A percentile compares a stretch with the other conserved stretches of the same genome.
Evolutionary conservation across 2,113 vertebrate genomes (phyloP).

Genomic region (Brachionichthys hirsutus): DNA sequence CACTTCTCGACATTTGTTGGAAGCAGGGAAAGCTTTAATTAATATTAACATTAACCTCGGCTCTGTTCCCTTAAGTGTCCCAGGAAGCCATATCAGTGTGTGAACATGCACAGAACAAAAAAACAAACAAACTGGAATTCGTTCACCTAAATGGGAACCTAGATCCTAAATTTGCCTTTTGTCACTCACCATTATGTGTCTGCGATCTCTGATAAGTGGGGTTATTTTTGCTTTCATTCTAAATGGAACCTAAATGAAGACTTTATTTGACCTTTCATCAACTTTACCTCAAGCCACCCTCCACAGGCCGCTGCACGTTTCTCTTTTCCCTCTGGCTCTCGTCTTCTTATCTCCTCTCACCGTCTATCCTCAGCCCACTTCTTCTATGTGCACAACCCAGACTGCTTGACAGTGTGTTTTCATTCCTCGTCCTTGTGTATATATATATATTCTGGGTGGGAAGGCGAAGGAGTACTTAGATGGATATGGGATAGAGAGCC

Average conservation of each 20-base stretch:
- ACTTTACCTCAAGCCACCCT: constrained; percentile 5
- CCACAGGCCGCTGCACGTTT: not conserved
- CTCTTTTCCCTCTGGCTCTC: not conserved
- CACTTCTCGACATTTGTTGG: not conserved
- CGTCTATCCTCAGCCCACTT: constrained; percentile 3
- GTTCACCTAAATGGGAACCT: constrained; percentile 3
- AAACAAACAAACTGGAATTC: not conserved
- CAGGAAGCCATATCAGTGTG: too few relatives aligned
- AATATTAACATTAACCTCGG: not conserved
- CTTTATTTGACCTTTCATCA: constrained; percentile 32
- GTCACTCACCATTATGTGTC: constrained; percentile 43
- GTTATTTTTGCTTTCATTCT: constrained; percentile 50
- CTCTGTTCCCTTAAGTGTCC: not conserved
- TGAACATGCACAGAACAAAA: not conserved
- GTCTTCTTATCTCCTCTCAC: not conserved
- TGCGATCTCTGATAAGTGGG: constrained; percentile 20
- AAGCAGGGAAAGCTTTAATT: too few relatives aligned
- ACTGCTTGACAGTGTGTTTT: constrained; percentile 27
- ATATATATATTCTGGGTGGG: constrained; percentile 19
- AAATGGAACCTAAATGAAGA: constrained; percentile 16
- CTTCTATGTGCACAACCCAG: not conserved
- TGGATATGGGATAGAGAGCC: constrained; percentile 5
- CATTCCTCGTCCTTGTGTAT: constrained; percentile 30
- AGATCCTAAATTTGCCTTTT: constrained; percentile 3
- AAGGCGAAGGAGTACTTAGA: constrained; percentile 12